phyloP scores from a whole-genome alignment of 53 echinoderm and acorn worm species.

The Apostichopus leukothele region DNA sequence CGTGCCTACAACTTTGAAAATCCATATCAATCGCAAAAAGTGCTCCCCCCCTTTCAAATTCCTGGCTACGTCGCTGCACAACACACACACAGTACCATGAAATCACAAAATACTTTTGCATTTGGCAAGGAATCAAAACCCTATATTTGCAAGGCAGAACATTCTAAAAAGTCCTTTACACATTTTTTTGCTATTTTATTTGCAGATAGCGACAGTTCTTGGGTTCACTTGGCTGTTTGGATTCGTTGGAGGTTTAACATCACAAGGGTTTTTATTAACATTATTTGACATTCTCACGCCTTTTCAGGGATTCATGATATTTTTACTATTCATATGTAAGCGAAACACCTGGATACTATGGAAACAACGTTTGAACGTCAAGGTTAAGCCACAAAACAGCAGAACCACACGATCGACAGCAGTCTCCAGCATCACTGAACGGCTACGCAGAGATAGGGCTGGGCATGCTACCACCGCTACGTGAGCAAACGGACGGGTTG shows the following conservation, averaged over 20 bases:
- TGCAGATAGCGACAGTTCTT: conserved; percentile 14
- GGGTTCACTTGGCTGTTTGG: conserved; percentile 20
- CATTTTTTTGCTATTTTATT: background rate
- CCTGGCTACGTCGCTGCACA: too few relatives aligned
- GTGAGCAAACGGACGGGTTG: too few relatives aligned
- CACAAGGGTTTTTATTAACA: background rate
- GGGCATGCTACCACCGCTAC: too few relatives aligned
- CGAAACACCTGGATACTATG: conserved; percentile 11
- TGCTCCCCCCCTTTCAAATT: too few relatives aligned
- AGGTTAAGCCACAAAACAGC: conserved; percentile 20
- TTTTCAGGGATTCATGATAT: conserved; percentile 33
- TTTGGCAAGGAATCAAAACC: too few relatives aligned
- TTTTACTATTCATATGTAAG: background rate
- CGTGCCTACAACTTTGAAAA: too few relatives aligned
- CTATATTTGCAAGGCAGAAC: too few relatives aligned
- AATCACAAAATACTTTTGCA: too few relatives aligned
- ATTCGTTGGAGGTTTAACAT: conserved; percentile 3
- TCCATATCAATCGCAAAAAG: too few relatives aligned
- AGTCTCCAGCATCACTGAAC: background rate
- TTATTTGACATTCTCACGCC: conserved; percentile 24
- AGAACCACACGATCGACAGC: background rate
- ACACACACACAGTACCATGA: too few relatives aligned
- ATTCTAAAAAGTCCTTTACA: too few relatives aligned
- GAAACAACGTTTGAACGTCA: conserved; percentile 14
- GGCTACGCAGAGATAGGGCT: too few relatives aligned